Evolutionary conservation across 2,888 invertebrate species (phyloP), one percentile per base, ranked within the genome.

Genomic region (Machimus atricapillus): DNA sequence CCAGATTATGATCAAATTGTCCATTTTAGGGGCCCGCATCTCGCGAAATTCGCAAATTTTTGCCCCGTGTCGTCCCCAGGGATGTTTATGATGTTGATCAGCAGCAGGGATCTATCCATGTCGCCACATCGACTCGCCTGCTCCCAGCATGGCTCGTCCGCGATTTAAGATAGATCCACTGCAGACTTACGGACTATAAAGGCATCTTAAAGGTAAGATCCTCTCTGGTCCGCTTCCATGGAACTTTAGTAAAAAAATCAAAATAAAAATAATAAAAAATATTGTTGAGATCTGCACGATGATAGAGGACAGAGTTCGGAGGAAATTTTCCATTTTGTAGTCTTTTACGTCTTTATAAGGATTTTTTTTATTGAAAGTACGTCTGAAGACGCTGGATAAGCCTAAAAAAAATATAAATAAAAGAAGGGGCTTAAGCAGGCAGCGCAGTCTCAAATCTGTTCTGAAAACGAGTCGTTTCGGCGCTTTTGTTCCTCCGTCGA

Each of bases 261-360:
- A 52, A 40, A 40, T 12, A 40, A 40, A 40, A 40, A 40, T 40
- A n/a, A n/a, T n/a, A n/a, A n/a, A n/a, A n/a, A n/a, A 40, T 40
- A 73, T 73, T 73, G 27, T 12, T 85, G 0, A 85, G 85, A 85
- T 85, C 74, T 76, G 43, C 46, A 37, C 74, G 14, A 46, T 46
- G 73, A 85, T 76, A 76, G 76, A 85, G 85, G 83, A 83, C 74
- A n/a, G 37, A 74, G 85, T 85, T 85, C 85, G 46, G 85, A 85
- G 46, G 46, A 85, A 85, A 74, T 74, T 73, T 74, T 46, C 46
- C 73, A 43, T 83, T 58, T 83, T 66, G 66, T 58, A 83, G 40
- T 76, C 76, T 74, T 85, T 85, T 74, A 85, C 85, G 85, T 85
- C 85, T 85, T 74, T 76, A 85, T 85, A 85, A 85, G 85, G 85